Base-by-base conservation (phyloP, 2,113 vertebrate species). In the Toxotes chatareus region DNA sequence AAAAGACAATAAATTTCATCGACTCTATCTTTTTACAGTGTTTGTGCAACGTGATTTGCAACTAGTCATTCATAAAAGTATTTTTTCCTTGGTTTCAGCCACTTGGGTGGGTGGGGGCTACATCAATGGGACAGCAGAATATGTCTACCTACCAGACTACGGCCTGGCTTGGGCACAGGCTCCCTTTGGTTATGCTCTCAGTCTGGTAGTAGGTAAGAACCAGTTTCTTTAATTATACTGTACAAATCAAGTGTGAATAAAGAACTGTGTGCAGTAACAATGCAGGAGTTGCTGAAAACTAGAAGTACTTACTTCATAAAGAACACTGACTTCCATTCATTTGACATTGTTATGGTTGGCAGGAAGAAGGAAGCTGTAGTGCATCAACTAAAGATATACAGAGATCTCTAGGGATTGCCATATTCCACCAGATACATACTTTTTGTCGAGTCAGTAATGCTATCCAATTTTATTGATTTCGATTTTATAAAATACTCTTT, bases 91-190 rank as follows among this genome's bases (percentile, higher is more conserved):
- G 44, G 40, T 71, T 76, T 53, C 87, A 99, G 98, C 98, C 56
- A 99, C 98, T 0, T 99, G 98, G 98, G 98, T 99, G 38, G 98
- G 98, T 92, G 98, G 98, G 51, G 98, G 98, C 76, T 99, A 99
- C 83, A 99, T 99, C 89, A 99, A 99, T 0, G 98, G 98, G 42
- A 99, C 98, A 63, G 98, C 98, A 46, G 98, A 99, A 92, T 96
- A 97, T 46, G 97, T 99, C 9, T 99, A 99, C 89, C 94, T 99
- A 23, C 97, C 98, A 31, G 97, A 91, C 19, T 96, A 93, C 0
- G 98, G 98, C 12, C 89, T 99, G 71, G 98, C 97, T 12, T 99
- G 98, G 98, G 98, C 98, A 36, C 98, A 99, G 74, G 98, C 98
- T 81, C 98, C 98, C 0, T 98, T 99, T 46, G 98, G 98, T 90